These are phyloP conservation scores for Istiophorus platypterus DNA, from an alignment of 2,113 vertebrate genomes.

Conservation along the genomic window DNA sequence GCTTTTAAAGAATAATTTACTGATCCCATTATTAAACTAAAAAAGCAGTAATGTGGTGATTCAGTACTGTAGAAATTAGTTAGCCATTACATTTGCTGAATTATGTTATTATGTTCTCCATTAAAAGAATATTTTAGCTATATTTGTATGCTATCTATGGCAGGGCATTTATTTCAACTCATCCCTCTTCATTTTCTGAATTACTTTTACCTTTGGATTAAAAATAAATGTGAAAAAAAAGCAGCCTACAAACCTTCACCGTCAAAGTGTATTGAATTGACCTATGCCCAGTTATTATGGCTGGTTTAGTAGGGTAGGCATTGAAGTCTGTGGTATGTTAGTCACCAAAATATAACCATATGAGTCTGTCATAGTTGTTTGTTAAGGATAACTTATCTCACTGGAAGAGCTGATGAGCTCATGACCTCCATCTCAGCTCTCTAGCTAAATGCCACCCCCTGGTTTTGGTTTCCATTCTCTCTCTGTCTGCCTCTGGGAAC, in stretches of 20 bases:
- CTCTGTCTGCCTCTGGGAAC: conserved; percentile 37
- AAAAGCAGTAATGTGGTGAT: neutral
- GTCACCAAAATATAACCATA: conserved; percentile 23
- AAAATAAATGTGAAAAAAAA: neutral
- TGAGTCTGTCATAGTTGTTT: neutral
- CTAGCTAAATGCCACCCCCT: conserved; percentile 36
- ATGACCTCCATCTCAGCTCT: conserved; percentile 40
- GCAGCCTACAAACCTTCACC: neutral
- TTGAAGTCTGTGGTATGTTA: neutral
- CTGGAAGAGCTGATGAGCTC: conserved; percentile 30
- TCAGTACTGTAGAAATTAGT: too few species aligned
- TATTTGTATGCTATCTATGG: too few species aligned
- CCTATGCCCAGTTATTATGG: neutral
- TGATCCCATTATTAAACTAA: neutral
- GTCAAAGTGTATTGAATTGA: neutral
- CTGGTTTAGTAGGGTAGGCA: neutral
- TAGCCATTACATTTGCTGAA: too few species aligned
- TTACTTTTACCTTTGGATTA: neutral
- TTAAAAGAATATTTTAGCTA: neutral
- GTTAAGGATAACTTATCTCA: conserved; percentile 7
- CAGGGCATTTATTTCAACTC: neutral
- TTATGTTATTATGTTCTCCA: neutral
- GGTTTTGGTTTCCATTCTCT: conserved; percentile 57
- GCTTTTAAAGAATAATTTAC: neutral
- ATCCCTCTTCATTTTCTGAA: neutral